phyloP scores from a whole-genome alignment of 1,140 invertebrate species.

The Atta cephalotes region DNA sequence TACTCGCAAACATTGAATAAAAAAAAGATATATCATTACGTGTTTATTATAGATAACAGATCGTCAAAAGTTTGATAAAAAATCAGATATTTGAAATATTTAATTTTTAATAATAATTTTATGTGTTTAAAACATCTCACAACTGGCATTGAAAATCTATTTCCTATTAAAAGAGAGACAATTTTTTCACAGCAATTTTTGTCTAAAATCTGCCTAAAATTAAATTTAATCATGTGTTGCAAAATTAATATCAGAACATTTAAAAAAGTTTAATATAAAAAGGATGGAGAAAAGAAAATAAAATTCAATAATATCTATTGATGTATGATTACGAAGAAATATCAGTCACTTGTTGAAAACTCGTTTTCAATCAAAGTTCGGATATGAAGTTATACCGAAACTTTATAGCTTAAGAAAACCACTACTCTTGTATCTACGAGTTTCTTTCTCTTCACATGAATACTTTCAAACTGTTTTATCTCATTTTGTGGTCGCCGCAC shows the following conservation, averaged over 20 bases:
- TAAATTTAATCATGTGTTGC: not conserved
- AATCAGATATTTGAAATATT: not conserved
- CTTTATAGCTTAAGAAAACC: not conserved
- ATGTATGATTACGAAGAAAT: not conserved
- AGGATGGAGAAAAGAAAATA: not conserved
- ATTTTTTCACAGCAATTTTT: not conserved
- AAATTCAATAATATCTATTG: not conserved
- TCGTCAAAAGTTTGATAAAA: not conserved
- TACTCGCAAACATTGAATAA: not conserved
- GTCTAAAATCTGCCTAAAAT: not conserved
- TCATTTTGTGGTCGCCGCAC: not conserved
- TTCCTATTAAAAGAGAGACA: not conserved
- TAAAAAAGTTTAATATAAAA: not conserved
- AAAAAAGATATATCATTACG: not conserved
- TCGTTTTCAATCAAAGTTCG: constrained; percentile 21
- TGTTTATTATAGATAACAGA: not conserved
- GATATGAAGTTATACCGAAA: not conserved
- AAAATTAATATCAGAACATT: not conserved
- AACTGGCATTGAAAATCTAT: not conserved
- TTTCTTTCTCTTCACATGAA: not conserved
- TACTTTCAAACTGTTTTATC: not conserved
- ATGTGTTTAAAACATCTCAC: not conserved
- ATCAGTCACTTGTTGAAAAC: not conserved
- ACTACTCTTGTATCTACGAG: not conserved
- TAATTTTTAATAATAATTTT: constrained; percentile 9